A percentile compares a stretch with the other conserved stretches of the same genome.
These are phyloP conservation scores for Steatornis caripensis DNA, from an alignment of 2,113 vertebrate genomes.

Conservation along the genomic window DNA sequence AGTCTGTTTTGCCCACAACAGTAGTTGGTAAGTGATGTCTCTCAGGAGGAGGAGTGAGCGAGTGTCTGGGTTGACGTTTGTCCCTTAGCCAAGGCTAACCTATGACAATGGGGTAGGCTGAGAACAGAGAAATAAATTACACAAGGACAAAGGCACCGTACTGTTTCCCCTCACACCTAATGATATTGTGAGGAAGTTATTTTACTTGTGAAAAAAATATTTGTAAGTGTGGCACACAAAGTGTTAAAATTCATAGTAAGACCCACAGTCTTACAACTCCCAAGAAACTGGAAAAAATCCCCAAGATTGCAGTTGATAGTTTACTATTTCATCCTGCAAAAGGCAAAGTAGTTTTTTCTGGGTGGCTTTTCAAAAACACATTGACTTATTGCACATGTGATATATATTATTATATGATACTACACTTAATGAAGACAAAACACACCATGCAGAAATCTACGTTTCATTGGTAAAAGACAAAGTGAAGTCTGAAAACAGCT, in stretches of 20 bases:
- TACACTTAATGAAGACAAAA: neutral
- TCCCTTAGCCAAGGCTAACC: neutral
- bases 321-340: neutral
- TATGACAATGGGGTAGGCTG: neutral
- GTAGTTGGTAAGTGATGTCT: accelerated
- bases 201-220: neutral
- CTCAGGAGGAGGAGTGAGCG: accelerated
- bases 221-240: neutral
- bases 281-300: neutral
- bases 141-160: neutral
- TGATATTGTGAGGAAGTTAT: neutral
- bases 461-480: neutral
- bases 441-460: neutral
- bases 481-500: too few relatives aligned
- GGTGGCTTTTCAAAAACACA: neutral
- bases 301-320: neutral
- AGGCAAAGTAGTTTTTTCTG: accelerated
- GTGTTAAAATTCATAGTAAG: neutral
- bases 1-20: neutral
- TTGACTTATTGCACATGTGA: neutral
- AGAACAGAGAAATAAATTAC: neutral
- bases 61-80: neutral
- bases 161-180: neutral
- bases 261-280: neutral
- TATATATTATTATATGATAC: neutral